Percentiles rank a stretch among this genome's conserved stretches.
Evolutionary conservation across 2,888 invertebrate species (phyloP).

Genomic region (Apamea anceps): DNA sequence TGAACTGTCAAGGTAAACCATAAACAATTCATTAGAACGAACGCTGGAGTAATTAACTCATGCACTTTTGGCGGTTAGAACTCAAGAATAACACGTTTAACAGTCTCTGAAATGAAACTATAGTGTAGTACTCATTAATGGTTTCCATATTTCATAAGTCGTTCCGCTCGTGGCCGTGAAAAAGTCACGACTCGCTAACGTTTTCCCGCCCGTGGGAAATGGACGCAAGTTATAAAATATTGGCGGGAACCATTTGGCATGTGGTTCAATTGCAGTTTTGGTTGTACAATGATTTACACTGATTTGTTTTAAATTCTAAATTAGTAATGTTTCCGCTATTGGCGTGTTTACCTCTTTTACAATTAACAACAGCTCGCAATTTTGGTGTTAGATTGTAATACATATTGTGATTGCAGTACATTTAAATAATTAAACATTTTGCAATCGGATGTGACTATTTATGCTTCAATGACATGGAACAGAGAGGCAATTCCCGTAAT

Average conservation of each 20-base stretch:
- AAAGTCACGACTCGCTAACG: slow-evolving; percentile 61
- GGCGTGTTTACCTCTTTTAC: slow-evolving; percentile 13
- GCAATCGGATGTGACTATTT: background rate
- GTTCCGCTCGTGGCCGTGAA: slow-evolving; percentile 62
- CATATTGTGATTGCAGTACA: background rate
- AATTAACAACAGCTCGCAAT: slow-evolving; percentile 8
- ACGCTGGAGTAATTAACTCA: slow-evolving; percentile 50
- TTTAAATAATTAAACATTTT: background rate
- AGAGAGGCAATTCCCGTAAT: too few species aligned
- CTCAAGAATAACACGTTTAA: slow-evolving; percentile 59
- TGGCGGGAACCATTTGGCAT: slow-evolving; percentile 63
- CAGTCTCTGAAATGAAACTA: slow-evolving; percentile 55
- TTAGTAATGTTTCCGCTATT: slow-evolving; percentile 36
- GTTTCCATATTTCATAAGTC: slow-evolving; percentile 64
- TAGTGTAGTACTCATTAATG: slow-evolving; percentile 60
- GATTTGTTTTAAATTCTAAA: slow-evolving; percentile 38
- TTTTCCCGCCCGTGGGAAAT: slow-evolving; percentile 58
- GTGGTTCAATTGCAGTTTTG: slow-evolving; percentile 40
- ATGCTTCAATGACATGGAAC: background rate
- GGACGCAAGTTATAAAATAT: slow-evolving; percentile 44
- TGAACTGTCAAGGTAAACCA: slow-evolving; percentile 50
- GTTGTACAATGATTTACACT: slow-evolving; percentile 4
- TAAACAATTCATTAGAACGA: slow-evolving; percentile 49
- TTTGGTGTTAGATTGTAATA: background rate
- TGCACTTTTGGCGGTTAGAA: slow-evolving; percentile 46